A percentile compares a stretch with the other conserved stretches of the same genome.
Conservation (phyloP, 2,888 invertebrate species). For the Hanleya hanleyi region DNA sequence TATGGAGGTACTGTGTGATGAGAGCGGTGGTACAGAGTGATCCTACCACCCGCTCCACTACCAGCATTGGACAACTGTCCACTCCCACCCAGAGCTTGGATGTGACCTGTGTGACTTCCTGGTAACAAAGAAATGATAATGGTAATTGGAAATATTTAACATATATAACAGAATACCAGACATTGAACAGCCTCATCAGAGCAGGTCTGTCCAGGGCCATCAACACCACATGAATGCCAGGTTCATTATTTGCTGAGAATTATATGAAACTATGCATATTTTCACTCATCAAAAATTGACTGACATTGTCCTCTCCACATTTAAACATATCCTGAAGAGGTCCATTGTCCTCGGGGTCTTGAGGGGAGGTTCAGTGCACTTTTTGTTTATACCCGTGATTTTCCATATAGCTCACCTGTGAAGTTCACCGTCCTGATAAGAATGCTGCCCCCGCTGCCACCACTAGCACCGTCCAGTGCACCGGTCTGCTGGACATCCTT, state of each 20-base stretch:
- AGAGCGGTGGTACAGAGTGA: constrained; percentile 54
- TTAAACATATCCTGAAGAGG: no score
- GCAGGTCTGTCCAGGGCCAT: no score
- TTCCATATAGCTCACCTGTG: constrained; percentile 23
- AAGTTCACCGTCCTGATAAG: constrained; percentile 28
- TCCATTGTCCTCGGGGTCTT: no score
- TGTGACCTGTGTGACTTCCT: constrained; percentile 61
- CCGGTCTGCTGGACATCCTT: constrained; percentile 24
- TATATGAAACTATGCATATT: no score
- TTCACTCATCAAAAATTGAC: no score
- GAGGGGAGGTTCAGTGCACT: no score
- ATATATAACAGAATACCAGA: no score
- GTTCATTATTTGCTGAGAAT: no score
- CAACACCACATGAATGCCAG: no score
- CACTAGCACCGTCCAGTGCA: constrained; percentile 16
- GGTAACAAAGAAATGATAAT: neutral
- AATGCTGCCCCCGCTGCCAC: constrained; percentile 36
- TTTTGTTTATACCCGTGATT: neutral
- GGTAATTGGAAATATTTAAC: no score
- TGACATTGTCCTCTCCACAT: no score
- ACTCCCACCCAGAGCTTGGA: constrained; percentile 53
- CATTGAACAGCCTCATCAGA: no score
- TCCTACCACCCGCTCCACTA: constrained; percentile 57
- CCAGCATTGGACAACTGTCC: constrained; percentile 44
- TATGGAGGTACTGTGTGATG: constrained; percentile 46